Conservation (phyloP, 35 echinoderm and acorn worm genomes). For the Ptychodera flava region DNA sequence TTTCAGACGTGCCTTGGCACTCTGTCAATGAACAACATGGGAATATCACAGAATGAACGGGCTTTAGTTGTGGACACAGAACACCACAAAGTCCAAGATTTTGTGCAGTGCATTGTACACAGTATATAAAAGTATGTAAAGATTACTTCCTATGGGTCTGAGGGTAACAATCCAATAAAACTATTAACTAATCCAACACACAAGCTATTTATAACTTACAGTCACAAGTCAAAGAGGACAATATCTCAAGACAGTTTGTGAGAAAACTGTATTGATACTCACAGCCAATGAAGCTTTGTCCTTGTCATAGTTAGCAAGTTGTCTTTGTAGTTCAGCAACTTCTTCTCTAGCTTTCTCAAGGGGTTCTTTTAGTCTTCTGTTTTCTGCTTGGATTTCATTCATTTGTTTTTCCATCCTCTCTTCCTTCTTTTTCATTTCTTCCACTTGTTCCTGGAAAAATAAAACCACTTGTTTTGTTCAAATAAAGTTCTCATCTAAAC, state of each 20-base stretch:
- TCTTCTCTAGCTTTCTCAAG: slow-evolving; percentile 94
- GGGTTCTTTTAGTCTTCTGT: slow-evolving; percentile 91
- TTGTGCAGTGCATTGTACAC: too few relatives aligned
- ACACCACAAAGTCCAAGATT: too few relatives aligned
- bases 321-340: slow-evolving; percentile 79
- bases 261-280: too few relatives aligned
- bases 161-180: too few relatives aligned
- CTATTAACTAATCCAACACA: background rate
- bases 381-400: slow-evolving; percentile 98
- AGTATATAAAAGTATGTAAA: too few relatives aligned
- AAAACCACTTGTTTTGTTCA: background rate
- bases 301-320: slow-evolving; percentile 97
- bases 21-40: slow-evolving; percentile 46
- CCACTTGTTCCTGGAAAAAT: slow-evolving; percentile 90
- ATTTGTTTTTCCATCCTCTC: slow-evolving; percentile 99
- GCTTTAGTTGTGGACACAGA: too few relatives aligned
- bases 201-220: too few relatives aligned
- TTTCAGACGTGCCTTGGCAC: slow-evolving; percentile 97
- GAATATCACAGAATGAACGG: too few relatives aligned
- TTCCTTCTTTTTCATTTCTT: slow-evolving; percentile 99
- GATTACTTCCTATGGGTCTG: too few relatives aligned
- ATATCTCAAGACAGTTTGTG: too few relatives aligned
- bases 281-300: slow-evolving; percentile 97
- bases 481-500: too few relatives aligned
- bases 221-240: too few relatives aligned